phyloP scores from a whole-genome alignment of 2,797 vertebrate genomes.

The Smutsia gigantea region DNA sequence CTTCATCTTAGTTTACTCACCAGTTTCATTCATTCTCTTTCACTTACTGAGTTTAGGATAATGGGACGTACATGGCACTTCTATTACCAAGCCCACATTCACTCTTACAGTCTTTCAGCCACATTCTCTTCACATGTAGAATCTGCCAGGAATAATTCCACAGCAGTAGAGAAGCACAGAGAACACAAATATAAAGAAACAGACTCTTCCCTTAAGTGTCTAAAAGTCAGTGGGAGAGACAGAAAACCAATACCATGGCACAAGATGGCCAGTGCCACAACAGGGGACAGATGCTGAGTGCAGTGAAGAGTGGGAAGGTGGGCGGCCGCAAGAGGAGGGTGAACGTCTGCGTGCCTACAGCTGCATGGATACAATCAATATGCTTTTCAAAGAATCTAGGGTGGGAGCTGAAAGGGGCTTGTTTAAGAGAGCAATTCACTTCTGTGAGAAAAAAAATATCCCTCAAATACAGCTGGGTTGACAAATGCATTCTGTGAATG shows the following conservation, averaged over 20 bases:
- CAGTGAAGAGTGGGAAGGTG: accelerated
- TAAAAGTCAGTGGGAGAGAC: not conserved
- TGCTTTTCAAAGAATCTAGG: slow-evolving; percentile 33
- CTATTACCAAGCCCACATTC: accelerated
- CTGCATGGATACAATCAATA: not conserved
- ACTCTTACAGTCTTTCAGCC: not conserved
- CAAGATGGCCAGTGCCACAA: accelerated
- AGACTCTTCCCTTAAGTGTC: no score
- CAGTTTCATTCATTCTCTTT: not conserved
- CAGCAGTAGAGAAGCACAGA: not conserved
- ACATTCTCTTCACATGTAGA: accelerated
- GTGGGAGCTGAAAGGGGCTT: not conserved
- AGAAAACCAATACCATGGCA: accelerated
- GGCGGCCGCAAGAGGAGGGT: accelerated
- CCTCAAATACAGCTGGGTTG: slow-evolving; percentile 52
- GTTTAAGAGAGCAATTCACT: slow-evolving; percentile 4
- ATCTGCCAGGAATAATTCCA: not conserved
- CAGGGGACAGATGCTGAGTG: accelerated
- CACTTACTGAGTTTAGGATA: not conserved
- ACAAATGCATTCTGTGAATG: slow-evolving; percentile 47
- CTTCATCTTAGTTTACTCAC: not conserved
- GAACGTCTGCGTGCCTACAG: not conserved
- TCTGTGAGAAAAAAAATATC: not conserved
- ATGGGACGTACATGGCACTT: accelerated
- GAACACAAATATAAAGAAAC: not conserved